Evolutionary conservation across 2,113 vertebrate species (phyloP).

Genomic region (Mesembrinibis cayennensis): DNA sequence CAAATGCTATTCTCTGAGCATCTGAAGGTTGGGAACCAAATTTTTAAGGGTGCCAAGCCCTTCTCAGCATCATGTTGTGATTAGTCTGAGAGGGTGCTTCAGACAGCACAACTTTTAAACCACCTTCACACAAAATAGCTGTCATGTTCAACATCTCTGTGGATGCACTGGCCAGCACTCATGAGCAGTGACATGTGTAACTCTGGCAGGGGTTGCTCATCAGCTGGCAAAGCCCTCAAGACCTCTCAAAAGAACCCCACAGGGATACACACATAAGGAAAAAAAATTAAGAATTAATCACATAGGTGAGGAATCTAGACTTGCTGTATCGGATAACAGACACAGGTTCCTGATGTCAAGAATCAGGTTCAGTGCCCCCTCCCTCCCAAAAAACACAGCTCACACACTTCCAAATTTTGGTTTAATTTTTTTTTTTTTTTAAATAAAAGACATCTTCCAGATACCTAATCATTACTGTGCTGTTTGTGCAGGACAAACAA

Average conservation of each 20-base stretch:
- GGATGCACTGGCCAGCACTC: neutral
- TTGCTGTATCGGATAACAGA: neutral
- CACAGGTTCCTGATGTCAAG: neutral
- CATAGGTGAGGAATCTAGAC: neutral
- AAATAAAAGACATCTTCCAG: slow-evolving; percentile 44
- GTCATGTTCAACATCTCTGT: rapidly evolving
- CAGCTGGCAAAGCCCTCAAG: neutral
- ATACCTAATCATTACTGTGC: neutral
- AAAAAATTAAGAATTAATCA: neutral
- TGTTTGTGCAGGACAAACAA: slow-evolving; percentile 17
- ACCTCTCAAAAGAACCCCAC: neutral
- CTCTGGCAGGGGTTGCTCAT: rapidly evolving
- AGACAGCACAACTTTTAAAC: neutral
- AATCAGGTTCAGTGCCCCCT: neutral
- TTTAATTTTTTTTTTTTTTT: neutral
- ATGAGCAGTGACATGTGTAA: neutral
- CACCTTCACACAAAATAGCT: neutral
- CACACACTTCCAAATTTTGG: neutral
- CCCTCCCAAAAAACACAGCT: neutral
- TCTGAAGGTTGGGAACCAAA: neutral
- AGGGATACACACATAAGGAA: neutral
- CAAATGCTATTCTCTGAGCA: neutral
- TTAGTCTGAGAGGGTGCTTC: neutral
- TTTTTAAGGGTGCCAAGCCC: neutral
- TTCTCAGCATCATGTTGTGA: neutral